Base-by-base conservation (phyloP, 2,113 vertebrate species). In the Odobenus rosmarus region DNA sequence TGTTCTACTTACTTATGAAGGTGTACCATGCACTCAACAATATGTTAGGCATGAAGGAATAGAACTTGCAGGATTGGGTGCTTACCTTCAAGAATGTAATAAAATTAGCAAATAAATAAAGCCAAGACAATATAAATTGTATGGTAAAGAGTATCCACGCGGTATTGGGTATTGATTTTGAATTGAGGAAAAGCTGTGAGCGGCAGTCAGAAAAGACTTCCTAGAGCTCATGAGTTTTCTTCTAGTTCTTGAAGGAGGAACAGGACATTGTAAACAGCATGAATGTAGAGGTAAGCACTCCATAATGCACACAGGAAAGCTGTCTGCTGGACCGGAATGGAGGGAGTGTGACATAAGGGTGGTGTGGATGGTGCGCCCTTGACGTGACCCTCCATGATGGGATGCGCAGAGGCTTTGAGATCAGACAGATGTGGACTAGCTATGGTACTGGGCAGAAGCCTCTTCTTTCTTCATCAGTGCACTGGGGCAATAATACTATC, bases 31-130 rank as follows among this genome's bases (percentile, higher is more conserved):
- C 12, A 36, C 83, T 86, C 71, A 57, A 24, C 21, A 42, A 2
- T 77, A 5, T 61, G 16, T 53, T 94, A 90, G 33, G 57, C 62
- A 31, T 6, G 8, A 46, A 55, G 55, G 36, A 67, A 53, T 94
- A 18, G 62, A 59, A 72, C 69, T 72, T 64, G 12, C 14, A 88
- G 10, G 31, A 31, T 79, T 89, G 88, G 42, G 39, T 64, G 88
- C 36, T 69, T 90, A n/a, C 24, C 24, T 31, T 71, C n/a, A 80
- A 64, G 69, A 42, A n/a, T 55, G 7, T 79, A 53, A 49, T 67
- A 31, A 87, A 92, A 77, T 77, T 93, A 85, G 53, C 39, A 96
- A 62, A 93, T 31, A 46, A 82, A 77, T 57, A 51, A 76, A 89
- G 42, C 57, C 64, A 11, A 57, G 51, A 69, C 24, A 36, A 7